phyloP scores from a whole-genome alignment of 37 sponge, comb jelly and placozoan genomes.

The Corticium candelabrum region DNA sequence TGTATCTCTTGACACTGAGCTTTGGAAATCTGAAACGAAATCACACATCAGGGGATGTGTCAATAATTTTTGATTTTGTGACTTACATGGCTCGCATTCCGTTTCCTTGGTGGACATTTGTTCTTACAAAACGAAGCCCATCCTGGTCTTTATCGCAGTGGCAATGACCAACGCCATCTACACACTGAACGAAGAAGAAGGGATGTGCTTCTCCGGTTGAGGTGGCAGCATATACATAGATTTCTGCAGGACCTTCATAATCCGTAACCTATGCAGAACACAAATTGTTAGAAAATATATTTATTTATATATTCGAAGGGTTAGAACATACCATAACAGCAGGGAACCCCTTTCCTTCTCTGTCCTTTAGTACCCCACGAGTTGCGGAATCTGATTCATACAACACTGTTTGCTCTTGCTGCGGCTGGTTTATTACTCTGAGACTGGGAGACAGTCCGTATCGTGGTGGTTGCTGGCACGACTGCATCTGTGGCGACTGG shows the following conservation, averaged over 20 bases:
- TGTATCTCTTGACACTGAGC: background rate
- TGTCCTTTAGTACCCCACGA: background rate
- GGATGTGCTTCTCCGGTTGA: background rate
- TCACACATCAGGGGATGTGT: background rate
- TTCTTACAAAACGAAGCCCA: too few species aligned
- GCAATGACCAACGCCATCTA: background rate
- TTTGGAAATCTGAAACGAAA: background rate
- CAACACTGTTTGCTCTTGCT: background rate
- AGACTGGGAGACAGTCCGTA: background rate
- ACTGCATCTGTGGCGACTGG: too few species aligned
- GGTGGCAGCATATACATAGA: background rate
- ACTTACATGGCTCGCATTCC: too few species aligned
- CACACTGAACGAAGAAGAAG: background rate
- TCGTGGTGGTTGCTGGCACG: too few species aligned
- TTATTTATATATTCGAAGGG: background rate
- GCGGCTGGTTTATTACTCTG: background rate
- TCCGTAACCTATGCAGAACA: background rate
- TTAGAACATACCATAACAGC: background rate
- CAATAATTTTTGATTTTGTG: too few species aligned
- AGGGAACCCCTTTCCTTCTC: background rate
- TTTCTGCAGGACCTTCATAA: background rate
- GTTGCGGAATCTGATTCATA: background rate
- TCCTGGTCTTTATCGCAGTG: background rate
- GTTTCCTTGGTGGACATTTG: too few species aligned
- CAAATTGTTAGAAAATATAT: background rate